Base-by-base conservation (phyloP, 2,888 invertebrate genomes). In the Tridacna crocea region DNA sequence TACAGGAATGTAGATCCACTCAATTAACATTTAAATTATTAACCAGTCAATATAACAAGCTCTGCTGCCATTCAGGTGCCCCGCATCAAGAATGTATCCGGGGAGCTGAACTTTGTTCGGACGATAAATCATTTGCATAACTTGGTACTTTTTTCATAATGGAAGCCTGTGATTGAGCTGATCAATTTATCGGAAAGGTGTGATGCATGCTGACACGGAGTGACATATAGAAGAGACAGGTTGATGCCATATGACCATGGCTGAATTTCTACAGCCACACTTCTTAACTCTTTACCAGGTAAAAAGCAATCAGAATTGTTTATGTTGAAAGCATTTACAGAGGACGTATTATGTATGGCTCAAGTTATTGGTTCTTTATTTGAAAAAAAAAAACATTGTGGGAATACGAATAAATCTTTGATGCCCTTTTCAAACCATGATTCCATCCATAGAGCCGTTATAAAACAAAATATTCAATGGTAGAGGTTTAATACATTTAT, bases 21-120 rank as follows among this genome's bases (percentile, higher is more conserved):
- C 80, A 76, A 84, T 84, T 87, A 84, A 76, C 73, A 79, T 84
- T 73, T 84, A 70, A 87, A 87, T 87, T 76, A 87, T 84, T 87
- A 66, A 86, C 65, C 61, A 83, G 80, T 78, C 73, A 76, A 81
- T 83, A 81, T 75, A 76, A 55, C 72, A 73, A 76, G 36, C 76
- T 66, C 26, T 55, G 68, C 66, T 76, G 66, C 76, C 68, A 55
- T 68, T 73, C 27, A 73, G 47, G 73, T n/a, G 3, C 17, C 60
- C 26, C 15, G 36, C 51, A 26, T 48, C 68, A 27, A 36, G n/a
- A 68, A 46, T 47, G 47, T 51, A 70, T 51, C 70, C 70, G 48
- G 70, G 51, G 22, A 51, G 19, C 8, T 51, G 24, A 47, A 70
- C 48, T 51, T 48, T 51, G 48, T 48, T n/a, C 26, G 51, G 26